phyloP scores from a whole-genome alignment of 2,113 vertebrate genomes.

The Rhizomys pruinosus region DNA sequence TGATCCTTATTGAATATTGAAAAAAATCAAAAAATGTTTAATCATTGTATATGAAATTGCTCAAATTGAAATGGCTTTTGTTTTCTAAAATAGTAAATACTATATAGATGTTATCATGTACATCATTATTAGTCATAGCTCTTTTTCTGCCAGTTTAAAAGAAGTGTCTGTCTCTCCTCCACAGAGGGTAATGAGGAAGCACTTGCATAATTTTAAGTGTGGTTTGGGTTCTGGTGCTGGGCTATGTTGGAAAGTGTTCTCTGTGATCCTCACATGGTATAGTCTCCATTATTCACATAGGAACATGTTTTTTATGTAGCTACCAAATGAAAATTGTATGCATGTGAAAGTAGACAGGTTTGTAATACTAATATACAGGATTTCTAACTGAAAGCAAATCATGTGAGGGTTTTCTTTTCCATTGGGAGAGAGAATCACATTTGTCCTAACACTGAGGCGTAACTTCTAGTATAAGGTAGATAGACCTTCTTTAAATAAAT shows the following conservation, averaged over 20 bases:
- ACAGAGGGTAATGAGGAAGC: not conserved
- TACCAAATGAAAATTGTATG: not conserved
- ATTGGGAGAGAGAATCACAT: not conserved
- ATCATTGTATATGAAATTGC: conserved; percentile 35
- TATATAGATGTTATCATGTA: conserved; percentile 17
- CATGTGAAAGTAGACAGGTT: conserved; percentile 1
- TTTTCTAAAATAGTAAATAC: conserved; percentile 48
- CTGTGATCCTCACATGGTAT: not conserved
- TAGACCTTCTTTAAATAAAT: not conserved
- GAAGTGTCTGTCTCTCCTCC: not conserved
- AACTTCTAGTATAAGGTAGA: not conserved
- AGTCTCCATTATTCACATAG: conserved; percentile 30
- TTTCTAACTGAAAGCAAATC: conserved; percentile 21
- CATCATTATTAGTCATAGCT: not conserved
- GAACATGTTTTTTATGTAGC: not conserved
- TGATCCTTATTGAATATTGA: conserved; percentile 28
- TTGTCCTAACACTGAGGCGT: not conserved
- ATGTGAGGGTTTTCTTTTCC: not conserved
- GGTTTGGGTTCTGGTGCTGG: not conserved
- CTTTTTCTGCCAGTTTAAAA: conserved; percentile 15
- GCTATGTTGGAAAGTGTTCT: not conserved
- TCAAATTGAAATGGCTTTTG: not conserved
- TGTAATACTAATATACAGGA: not conserved
- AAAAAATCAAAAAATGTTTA: conserved; percentile 53
- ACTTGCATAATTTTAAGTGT: not conserved